Evolutionary conservation across 2,797 vertebrate species (phyloP).

Genomic region (Delichon dasypus): DNA sequence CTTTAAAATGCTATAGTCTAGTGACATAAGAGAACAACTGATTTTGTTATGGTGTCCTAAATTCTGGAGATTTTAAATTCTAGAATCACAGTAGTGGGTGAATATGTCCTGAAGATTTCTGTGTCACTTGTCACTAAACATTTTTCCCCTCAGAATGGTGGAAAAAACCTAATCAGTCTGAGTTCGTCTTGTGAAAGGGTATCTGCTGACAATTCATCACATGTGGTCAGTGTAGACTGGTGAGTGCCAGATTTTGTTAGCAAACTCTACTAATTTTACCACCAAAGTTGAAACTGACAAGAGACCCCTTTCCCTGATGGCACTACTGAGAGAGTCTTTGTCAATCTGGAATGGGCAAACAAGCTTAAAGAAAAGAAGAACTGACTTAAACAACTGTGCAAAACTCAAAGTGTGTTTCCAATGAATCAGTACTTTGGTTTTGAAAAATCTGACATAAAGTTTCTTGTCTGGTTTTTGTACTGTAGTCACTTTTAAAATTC

Average conservation of each 20-base stretch:
- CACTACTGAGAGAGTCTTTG: background rate
- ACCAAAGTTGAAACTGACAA: background rate
- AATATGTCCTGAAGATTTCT: background rate
- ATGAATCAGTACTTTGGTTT: background rate
- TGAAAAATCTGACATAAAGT: background rate
- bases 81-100: background rate
- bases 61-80: background rate
- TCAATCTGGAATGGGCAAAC: background rate
- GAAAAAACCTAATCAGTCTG: background rate
- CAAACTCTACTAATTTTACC: background rate
- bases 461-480: background rate
- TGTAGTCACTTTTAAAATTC: background rate
- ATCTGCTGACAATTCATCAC: conserved; percentile 12
- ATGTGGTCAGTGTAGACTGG: background rate
- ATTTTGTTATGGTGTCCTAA: background rate
- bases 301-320: background rate
- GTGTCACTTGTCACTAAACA: background rate
- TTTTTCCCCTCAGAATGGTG: background rate
- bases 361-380: background rate
- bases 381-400: background rate
- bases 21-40: background rate
- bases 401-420: background rate
- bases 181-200: background rate
- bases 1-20: background rate
- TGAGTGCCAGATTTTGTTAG: background rate